These are phyloP conservation scores for Carollia perspicillata DNA, from an alignment of 2,113 vertebrate genomes.

Conservation along the genomic window DNA sequence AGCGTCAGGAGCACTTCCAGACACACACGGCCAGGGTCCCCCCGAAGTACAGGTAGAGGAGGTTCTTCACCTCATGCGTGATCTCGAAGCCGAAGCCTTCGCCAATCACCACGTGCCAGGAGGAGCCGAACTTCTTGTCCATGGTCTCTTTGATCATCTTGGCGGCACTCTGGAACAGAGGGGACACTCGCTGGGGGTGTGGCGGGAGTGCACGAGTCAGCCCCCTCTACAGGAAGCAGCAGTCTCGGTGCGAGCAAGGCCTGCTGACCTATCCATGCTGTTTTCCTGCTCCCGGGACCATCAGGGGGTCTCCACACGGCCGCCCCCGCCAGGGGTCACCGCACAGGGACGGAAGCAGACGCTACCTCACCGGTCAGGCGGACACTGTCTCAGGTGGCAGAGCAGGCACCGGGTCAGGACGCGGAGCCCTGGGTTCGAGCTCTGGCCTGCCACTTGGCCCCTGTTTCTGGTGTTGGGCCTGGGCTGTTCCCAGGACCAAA, in stretches of 20 bases:
- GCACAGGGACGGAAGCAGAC: neutral
- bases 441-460: fast-evolving
- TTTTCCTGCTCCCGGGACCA: neutral
- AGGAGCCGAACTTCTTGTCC: slow-evolving; percentile 99
- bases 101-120: slow-evolving; percentile 98
- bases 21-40: slow-evolving; percentile 95
- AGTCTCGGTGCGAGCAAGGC: neutral
- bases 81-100: slow-evolving; percentile 97
- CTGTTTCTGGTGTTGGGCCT: neutral
- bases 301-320: neutral
- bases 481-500: neutral
- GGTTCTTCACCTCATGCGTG: slow-evolving; percentile 96
- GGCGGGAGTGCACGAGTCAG: fast-evolving
- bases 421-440: neutral
- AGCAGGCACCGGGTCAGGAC: fast-evolving
- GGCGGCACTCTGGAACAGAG: slow-evolving; percentile 88
- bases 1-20: slow-evolving; percentile 96
- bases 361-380: fast-evolving
- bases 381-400: fast-evolving
- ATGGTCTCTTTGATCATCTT: slow-evolving; percentile 99
- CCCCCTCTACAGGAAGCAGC: neutral
- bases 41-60: slow-evolving; percentile 98
- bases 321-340: neutral
- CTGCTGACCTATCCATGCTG: fast-evolving
- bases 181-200: fast-evolving